phyloP scores from a whole-genome alignment of 2,113 vertebrate species.

The Limnothrissa miodon region DNA sequence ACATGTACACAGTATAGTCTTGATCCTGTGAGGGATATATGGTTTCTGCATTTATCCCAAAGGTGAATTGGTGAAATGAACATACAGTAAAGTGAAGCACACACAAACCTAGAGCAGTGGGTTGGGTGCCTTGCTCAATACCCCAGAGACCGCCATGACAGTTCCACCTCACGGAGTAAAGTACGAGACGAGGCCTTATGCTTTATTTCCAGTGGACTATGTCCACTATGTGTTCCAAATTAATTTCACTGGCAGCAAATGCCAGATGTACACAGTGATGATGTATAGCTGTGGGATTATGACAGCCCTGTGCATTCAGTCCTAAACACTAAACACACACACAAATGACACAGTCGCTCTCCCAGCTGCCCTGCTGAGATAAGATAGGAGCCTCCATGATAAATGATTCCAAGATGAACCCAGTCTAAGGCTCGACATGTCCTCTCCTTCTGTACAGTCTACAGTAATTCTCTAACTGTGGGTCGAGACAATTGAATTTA shows the following conservation, averaged over 20 bases:
- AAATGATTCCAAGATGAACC: neutral
- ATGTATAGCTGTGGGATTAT: neutral
- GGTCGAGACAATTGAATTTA: too few species aligned
- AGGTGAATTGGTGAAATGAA: too few species aligned
- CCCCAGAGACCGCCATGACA: neutral
- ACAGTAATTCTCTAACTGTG: too few species aligned
- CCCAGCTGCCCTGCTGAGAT: neutral
- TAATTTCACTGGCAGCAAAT: neutral
- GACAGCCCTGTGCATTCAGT: neutral
- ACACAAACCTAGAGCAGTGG: too few species aligned
- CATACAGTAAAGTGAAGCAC: too few species aligned
- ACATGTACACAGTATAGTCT: too few species aligned
- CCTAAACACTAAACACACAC: neutral
- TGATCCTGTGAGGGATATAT: too few species aligned
- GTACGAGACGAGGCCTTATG: too few species aligned
- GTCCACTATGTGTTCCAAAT: neutral
- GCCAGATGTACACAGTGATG: neutral
- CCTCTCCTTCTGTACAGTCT: too few species aligned
- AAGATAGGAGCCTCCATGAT: neutral
- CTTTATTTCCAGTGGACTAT: neutral
- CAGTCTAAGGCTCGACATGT: neutral
- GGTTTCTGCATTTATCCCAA: too few species aligned
- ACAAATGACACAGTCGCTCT: neutral
- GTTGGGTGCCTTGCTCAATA: too few species aligned
- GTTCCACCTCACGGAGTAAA: neutral